Conservation (phyloP, 2,113 vertebrate species). For the Pungitius pungitius region DNA sequence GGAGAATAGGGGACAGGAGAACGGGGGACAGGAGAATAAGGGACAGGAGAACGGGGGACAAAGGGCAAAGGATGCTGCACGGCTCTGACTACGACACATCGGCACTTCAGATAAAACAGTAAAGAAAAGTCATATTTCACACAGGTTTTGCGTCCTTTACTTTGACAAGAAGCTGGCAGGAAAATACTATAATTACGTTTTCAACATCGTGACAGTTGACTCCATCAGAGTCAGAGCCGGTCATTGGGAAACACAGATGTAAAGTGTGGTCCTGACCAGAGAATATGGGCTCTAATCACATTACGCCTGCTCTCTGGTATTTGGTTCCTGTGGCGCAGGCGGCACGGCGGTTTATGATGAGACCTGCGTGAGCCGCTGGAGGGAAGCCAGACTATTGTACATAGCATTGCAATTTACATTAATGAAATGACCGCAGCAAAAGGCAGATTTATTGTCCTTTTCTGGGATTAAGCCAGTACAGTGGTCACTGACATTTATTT, state of each 20-base stretch:
- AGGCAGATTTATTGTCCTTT: slow-evolving; percentile 68
- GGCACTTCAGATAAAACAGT: slow-evolving; percentile 7
- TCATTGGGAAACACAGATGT: slow-evolving; percentile 59
- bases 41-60: too few species aligned
- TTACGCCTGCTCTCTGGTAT: slow-evolving; percentile 60
- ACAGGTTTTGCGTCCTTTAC: not conserved
- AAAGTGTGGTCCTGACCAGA: slow-evolving; percentile 58
- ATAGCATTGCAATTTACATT: slow-evolving; percentile 76
- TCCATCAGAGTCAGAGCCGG: slow-evolving; percentile 48
- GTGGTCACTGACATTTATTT: slow-evolving; percentile 71
- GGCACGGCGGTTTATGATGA: slow-evolving; percentile 53
- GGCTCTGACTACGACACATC: slow-evolving; percentile 20
- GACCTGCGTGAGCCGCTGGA: slow-evolving; percentile 65
- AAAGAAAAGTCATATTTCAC: slow-evolving; percentile 1
- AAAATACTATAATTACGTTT: slow-evolving; percentile 20
- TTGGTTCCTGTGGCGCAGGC: slow-evolving; percentile 63
- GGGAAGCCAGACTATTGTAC: slow-evolving; percentile 68
- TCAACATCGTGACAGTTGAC: slow-evolving; percentile 27
- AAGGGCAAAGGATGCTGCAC: slow-evolving; percentile 26
- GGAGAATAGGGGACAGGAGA: too few species aligned
- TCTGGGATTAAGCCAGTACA: slow-evolving; percentile 65
- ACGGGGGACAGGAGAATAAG: too few species aligned
- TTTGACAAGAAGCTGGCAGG: slow-evolving; percentile 5
- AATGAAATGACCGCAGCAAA: slow-evolving; percentile 76
- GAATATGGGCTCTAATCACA: slow-evolving; percentile 64